Evolutionary conservation across 2,797 vertebrate species (phyloP).

Genomic region (Coluber constrictor): DNA sequence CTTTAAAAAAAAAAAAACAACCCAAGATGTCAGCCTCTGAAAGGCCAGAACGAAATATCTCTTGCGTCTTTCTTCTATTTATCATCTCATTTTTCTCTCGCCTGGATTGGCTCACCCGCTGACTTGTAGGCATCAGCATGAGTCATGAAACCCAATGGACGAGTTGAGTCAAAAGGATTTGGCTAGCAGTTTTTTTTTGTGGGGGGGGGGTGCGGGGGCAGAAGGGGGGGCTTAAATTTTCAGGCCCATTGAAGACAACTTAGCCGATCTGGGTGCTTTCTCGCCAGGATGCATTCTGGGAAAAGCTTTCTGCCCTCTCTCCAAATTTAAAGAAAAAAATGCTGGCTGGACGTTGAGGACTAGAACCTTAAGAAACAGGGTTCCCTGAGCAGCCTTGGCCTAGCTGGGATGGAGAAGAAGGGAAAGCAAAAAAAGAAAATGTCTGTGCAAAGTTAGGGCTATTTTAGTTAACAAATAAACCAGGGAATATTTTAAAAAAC

Average conservation of each 20-base stretch:
- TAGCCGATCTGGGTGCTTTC: background rate
- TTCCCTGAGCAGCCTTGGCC: background rate
- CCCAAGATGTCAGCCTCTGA: background rate
- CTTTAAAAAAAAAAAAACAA: background rate
- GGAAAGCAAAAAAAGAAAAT: background rate
- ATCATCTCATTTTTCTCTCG: background rate
- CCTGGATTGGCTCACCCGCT: background rate
- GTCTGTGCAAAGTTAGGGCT: background rate
- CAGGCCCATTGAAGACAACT: background rate
- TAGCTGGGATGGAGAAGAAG: background rate
- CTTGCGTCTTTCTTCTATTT: background rate
- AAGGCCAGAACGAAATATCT: background rate
- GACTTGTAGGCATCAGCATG: background rate
- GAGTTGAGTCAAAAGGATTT: background rate
- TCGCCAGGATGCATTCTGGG: background rate
- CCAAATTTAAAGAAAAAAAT: background rate
- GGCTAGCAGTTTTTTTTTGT: background rate
- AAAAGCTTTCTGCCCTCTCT: background rate
- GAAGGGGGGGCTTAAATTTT: background rate
- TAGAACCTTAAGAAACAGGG: background rate
- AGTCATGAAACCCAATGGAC: background rate
- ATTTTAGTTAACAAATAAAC: slow-evolving; percentile 20
- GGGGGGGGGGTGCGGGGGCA: too few species aligned
- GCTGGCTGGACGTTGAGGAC: background rate
- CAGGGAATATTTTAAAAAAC: background rate